Conservation (phyloP, 2,113 vertebrate genomes). For the Leptosomus discolor region DNA sequence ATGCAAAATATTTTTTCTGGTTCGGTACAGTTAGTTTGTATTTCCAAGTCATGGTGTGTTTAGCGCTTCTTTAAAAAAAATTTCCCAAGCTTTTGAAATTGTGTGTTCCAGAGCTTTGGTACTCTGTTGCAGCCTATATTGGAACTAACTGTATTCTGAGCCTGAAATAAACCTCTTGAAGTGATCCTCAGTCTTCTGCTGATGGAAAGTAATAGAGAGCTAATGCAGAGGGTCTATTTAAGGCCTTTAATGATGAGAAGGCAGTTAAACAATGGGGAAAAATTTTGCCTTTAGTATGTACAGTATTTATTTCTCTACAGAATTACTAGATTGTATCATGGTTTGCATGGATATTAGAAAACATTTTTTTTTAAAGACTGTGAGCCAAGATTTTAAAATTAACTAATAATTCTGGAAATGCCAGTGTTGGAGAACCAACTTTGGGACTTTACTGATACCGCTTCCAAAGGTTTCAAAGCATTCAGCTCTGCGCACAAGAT, state of each 20-base stretch:
- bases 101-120: not conserved
- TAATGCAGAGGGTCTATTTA: not conserved
- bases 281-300: not conserved
- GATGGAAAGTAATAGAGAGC: not conserved
- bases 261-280: not conserved
- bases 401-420: not conserved
- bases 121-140: not conserved
- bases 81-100: not conserved
- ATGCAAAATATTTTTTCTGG: not conserved
- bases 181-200: not conserved
- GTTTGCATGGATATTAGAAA: not conserved
- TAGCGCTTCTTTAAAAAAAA: not conserved
- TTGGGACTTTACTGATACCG: not conserved
- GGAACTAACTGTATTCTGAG: not conserved
- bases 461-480: not conserved
- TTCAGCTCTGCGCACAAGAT: not conserved
- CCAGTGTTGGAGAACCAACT: not conserved
- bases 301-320: not conserved
- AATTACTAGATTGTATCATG: not conserved
- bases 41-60: not conserved
- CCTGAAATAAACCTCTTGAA: not conserved
- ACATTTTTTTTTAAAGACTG: not conserved
- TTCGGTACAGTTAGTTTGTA: fast-evolving
- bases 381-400: not conserved
- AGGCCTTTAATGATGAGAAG: not conserved